Percentiles rank a stretch among this genome's conserved stretches.
These are phyloP conservation scores for Zeuzera pyrina DNA, from an alignment of 2,888 invertebrate species.

Conservation along the genomic window DNA sequence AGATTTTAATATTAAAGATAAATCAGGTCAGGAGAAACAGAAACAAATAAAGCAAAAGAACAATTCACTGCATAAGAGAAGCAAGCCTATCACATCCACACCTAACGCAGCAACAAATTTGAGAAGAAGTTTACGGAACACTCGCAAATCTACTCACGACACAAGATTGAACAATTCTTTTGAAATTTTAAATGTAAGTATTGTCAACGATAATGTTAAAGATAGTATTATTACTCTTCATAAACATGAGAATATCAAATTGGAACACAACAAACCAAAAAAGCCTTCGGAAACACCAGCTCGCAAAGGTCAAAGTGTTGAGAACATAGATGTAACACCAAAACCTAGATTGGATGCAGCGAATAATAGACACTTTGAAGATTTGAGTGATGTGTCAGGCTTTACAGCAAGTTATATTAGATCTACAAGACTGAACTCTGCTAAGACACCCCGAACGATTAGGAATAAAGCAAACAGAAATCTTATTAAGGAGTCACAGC, in stretches of 20 bases:
- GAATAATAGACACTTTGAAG: conserved; percentile 51
- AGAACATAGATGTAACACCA: not conserved
- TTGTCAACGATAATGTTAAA: conserved; percentile 25
- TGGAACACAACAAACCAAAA: conserved; percentile 14
- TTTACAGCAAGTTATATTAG: conserved; percentile 65
- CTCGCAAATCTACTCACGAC: conserved; percentile 29
- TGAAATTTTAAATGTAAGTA: conserved; percentile 29
- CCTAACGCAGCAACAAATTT: conserved; percentile 35
- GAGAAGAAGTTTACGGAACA: conserved; percentile 47
- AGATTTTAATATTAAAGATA: conserved; percentile 52
- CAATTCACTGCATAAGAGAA: conserved; percentile 36
- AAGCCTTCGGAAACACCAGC: not conserved
- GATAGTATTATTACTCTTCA: not conserved
- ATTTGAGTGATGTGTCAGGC: conserved; percentile 62
- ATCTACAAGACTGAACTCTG: conserved; percentile 52
- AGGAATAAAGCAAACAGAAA: conserved; percentile 39
- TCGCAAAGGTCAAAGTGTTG: not conserved
- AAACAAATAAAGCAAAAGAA: conserved; percentile 38
- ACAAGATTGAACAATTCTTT: conserved; percentile 39
- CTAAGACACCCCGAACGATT: conserved; percentile 40
- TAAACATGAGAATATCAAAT: conserved; percentile 19
- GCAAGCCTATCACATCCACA: conserved; percentile 49
- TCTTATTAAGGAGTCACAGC: conserved; percentile 36
- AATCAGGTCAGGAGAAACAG: conserved; percentile 33
- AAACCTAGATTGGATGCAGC: conserved; percentile 20